Evolutionary conservation across 2,113 vertebrate species (phyloP).

Genomic region (Zapus hudsonius): DNA sequence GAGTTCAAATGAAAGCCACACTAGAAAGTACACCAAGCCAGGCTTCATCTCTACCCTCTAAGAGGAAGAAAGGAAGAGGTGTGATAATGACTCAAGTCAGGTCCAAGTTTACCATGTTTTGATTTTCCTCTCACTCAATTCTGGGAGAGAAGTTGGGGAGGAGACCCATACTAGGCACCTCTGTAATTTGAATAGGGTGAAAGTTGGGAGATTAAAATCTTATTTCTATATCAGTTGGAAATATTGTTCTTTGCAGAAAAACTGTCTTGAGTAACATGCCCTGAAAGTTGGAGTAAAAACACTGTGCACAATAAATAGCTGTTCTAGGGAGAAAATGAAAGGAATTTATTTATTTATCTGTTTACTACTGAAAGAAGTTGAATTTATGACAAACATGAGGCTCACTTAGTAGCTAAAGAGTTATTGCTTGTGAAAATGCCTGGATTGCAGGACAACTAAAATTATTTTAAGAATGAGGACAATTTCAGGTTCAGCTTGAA

Average conservation of each 20-base stretch:
- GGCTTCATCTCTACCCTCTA: background rate
- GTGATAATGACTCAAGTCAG: background rate
- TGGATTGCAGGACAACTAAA: background rate
- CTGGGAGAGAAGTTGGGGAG: too few relatives aligned
- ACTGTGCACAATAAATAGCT: background rate
- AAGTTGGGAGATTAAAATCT: background rate
- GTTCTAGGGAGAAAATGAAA: background rate
- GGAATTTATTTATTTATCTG: background rate
- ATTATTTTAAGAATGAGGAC: background rate
- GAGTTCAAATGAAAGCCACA: background rate
- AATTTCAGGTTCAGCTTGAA: background rate
- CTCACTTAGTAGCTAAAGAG: background rate
- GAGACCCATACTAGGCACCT: background rate
- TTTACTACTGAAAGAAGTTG: background rate
- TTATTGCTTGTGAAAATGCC: background rate
- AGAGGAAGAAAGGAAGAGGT: background rate
- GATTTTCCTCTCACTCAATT: background rate
- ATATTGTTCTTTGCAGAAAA: background rate
- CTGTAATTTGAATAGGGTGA: background rate
- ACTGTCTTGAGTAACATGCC: background rate
- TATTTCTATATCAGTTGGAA: background rate
- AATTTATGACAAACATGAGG: background rate
- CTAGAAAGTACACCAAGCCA: accelerated
- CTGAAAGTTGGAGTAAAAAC: background rate
- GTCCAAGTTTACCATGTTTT: background rate